phyloP scores from a whole-genome alignment of 2,888 invertebrate species.

The Conus canariensis region DNA sequence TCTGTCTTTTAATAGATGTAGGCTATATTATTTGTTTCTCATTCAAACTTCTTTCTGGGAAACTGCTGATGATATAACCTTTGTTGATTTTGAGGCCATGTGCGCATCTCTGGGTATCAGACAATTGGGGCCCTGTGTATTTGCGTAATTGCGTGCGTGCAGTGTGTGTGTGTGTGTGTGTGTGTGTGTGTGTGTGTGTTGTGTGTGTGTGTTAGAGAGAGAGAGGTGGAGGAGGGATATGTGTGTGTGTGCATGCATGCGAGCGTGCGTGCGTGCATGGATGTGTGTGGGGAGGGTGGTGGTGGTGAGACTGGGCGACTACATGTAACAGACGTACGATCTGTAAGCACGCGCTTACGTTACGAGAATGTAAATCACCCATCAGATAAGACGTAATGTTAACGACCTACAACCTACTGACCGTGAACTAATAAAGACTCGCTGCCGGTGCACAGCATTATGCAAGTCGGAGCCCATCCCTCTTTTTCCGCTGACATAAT shows the following conservation, averaged over 20 bases:
- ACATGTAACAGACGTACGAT: background rate
- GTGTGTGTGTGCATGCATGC: background rate
- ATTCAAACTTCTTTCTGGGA: no score
- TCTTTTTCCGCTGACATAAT: no score
- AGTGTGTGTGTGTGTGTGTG: conserved; percentile 9
- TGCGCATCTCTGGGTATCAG: no score
- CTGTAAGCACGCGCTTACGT: background rate
- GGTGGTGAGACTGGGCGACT: background rate
- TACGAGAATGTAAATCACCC: background rate
- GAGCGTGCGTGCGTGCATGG: background rate
- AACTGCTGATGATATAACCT: no score
- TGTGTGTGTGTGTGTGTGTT: conserved; percentile 18
- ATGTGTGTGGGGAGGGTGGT: background rate
- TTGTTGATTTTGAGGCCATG: no score
- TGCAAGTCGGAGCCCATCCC: no score
- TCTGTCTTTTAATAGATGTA: no score
- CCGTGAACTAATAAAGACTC: no score
- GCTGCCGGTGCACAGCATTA: no score
- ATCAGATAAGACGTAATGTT: no score
- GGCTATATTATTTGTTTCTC: no score
- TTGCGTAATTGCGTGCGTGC: background rate
- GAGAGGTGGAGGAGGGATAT: background rate
- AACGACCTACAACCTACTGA: no score
- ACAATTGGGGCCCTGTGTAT: background rate
- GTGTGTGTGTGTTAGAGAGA: background rate